Base-by-base conservation (phyloP, 2,797 vertebrate genomes). In the Hybognathus amarus region DNA sequence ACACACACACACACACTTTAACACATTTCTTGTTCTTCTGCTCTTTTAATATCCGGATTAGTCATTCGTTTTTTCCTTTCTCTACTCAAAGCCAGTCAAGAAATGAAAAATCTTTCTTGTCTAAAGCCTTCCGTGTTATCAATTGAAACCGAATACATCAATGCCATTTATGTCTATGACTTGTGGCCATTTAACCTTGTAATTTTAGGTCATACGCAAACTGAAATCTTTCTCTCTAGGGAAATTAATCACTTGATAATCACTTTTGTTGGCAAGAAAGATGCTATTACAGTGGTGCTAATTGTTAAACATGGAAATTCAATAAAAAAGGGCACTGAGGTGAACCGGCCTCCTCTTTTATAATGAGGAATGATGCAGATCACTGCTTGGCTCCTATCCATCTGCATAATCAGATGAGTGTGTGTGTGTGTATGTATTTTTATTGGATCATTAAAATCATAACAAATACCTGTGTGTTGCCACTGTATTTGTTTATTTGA, bases 241-340 rank as follows among this genome's bases (percentile, higher is more conserved):
- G 87, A 88, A 90, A 89, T 84, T 77, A 89, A 87, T 88, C 79
- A 86, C 77, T 85, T 69, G 68, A 83, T 90, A 87, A 89, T 89
- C 85, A 79, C 82, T 86, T 85, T 78, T 84, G 54, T 79, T 79
- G 77, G 83, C 74, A 70, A 61, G 83, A 78, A 83, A 86, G 77
- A 63, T 61, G 67, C 80, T 80, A 56, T 85, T 85, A 84, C 80
- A 79, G 77, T 79, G 54, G 75, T 85, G 84, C 80, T 89, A 87
- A 87, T 90, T 87, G 88, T 87, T 84, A 84, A 85, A 88, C 86
- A 86, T 77, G 70, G 85, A 82, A 79, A 84, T 75, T 69, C 84
- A 82, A 85, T 84, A 82, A 85, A 80, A 85, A 85, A 85, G 85
- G 85, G 85, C 83, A 83, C 74, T 13, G 83, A 85, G 82, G 87